Evolutionary conservation across 2,888 invertebrate genomes (phyloP), one percentile per base, ranked within the genome.

Genomic region (Quadroppia sp.): DNA sequence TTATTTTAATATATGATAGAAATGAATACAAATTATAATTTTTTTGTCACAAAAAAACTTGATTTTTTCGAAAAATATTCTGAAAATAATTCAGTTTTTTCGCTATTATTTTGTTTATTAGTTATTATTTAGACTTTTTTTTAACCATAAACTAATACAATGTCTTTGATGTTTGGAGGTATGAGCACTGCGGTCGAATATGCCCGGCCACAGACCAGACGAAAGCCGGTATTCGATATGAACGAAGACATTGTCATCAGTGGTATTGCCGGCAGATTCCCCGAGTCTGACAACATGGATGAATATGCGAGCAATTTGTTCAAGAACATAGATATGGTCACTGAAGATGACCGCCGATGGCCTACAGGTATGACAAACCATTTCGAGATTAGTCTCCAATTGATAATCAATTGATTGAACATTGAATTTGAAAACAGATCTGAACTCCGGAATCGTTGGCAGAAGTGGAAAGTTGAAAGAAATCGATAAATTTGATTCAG

Each of bases 271-370:
- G 90, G 89, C 0, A 89, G 95, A 77, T 86, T 97, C 79, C 98
- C 98, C 17, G 92, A 97, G 84, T 92, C 92, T 78, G 87, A 89
- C 79, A 90, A 86, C 83, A 90, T 97, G 81, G 91, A 92, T 79
- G 96, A 98, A 85, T 97, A 97, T 84, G 90, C 90, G 80, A 87
- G 90, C 80, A 89, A 96, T 82, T 87, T 98, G 73, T 90, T 94
- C 83, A 90, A 89, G 76, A 93, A 93, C 73, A 87, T 93, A 59
- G 97, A 98, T 82, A 88, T 97, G 85, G 89, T 97, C 76, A 95
- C 93, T 42, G 94, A 91, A 78, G 94, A 94, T 82, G 90, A 89
- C 78, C 86, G 93, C 78, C 86, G 96, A 81, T 96, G 95, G 95
- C 61, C 61, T 17, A 61, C 61, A 61, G 61, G 61, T 61, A 17